These are phyloP conservation scores for Drosophila pegasa DNA, from an alignment of 2,888 invertebrate species.

Conservation along the genomic window DNA sequence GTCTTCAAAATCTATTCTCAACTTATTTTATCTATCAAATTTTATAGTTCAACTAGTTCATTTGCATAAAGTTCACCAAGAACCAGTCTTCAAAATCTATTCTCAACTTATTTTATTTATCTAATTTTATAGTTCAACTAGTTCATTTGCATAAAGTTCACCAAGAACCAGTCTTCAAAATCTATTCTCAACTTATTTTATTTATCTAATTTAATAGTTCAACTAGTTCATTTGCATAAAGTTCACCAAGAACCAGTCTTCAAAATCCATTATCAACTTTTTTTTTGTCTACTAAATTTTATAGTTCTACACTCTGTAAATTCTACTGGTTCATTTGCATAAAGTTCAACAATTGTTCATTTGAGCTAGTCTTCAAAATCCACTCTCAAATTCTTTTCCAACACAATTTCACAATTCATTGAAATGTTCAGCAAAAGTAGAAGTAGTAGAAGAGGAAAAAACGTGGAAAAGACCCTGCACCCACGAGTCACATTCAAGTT, in stretches of 20 bases:
- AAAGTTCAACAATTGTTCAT: no score
- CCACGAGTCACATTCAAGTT: constrained; percentile 48
- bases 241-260: not conserved
- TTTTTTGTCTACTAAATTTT: no score
- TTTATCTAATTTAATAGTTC: no score
- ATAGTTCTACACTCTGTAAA: no score
- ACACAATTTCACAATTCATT: constrained; percentile 57
- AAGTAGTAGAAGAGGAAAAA: not conserved
- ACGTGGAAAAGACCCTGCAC: constrained; percentile 3
- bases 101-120: not conserved
- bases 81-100: not conserved
- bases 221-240: not conserved
- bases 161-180: not conserved
- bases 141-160: not conserved
- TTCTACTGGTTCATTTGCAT: not conserved
- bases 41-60: not conserved
- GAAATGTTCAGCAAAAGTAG: constrained; percentile 28
- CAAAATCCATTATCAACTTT: not conserved
- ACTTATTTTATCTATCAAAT: no score
- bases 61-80: not conserved
- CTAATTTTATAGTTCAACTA: no score
- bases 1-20: not conserved
- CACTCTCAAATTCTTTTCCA: not conserved
- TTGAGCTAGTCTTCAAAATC: not conserved
- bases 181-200: not conserved